phyloP scores from a whole-genome alignment of 2,797 vertebrate species.

The Sebastes elongatus region DNA sequence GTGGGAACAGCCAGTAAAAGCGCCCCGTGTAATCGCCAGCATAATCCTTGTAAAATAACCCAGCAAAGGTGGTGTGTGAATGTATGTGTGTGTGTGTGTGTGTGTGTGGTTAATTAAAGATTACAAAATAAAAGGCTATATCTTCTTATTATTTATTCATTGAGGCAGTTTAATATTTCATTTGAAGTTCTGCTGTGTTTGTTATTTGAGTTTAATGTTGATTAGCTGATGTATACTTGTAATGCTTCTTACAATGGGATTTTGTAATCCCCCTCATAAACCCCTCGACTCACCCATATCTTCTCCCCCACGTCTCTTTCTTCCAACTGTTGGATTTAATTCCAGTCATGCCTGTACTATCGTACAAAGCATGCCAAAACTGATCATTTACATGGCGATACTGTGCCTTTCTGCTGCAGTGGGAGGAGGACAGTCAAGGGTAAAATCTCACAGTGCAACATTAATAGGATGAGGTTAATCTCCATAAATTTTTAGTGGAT shows the following conservation, averaged over 20 bases:
- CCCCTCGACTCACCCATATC: not conserved
- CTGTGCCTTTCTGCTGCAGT: slow-evolving; percentile 4
- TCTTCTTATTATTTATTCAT: slow-evolving; percentile 5
- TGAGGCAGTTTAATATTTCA: not conserved
- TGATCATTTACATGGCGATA: slow-evolving; percentile 45
- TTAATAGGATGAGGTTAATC: slow-evolving; percentile 60
- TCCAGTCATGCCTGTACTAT: slow-evolving; percentile 47
- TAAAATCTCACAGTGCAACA: slow-evolving; percentile 38
- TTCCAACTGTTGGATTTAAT: slow-evolving; percentile 33
- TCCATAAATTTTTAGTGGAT: slow-evolving; percentile 47
- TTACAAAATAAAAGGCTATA: slow-evolving; percentile 14
- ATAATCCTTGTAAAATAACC: slow-evolving; percentile 79
- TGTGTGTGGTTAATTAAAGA: slow-evolving; percentile 35
- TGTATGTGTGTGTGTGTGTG: slow-evolving; percentile 10
- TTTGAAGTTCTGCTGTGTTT: not conserved
- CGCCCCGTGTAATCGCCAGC: slow-evolving; percentile 66
- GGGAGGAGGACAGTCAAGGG: slow-evolving; percentile 43
- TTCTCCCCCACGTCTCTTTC: slow-evolving; percentile 4
- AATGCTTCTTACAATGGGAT: slow-evolving; percentile 3
- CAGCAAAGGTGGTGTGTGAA: slow-evolving; percentile 42
- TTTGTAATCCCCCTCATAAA: not conserved
- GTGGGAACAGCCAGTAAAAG: slow-evolving; percentile 74
- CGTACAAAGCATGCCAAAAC: slow-evolving; percentile 29
- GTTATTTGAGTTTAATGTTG: slow-evolving; percentile 8
- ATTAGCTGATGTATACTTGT: slow-evolving; percentile 22